Percentiles rank a stretch among this genome's conserved stretches.
Conservation (phyloP, 2,797 vertebrate species). For the Cryptoblepharus egeriae region DNA sequence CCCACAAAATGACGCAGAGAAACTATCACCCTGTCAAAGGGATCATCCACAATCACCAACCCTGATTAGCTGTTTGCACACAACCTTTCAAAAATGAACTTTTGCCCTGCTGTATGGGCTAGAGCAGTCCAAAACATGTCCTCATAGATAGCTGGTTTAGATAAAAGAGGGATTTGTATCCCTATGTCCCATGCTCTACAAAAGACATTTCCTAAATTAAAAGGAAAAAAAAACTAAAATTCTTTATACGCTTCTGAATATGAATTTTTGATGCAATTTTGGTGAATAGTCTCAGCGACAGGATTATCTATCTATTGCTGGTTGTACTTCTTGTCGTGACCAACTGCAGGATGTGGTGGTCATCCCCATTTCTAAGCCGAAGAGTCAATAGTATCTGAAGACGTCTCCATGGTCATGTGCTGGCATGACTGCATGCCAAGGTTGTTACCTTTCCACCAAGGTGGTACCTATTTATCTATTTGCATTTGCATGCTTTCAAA, state of each 20-base stretch:
- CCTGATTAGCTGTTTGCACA: neutral
- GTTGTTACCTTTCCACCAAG: no score
- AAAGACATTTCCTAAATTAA: neutral
- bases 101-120: neutral
- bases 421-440: no score
- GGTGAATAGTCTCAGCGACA: neutral
- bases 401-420: no score
- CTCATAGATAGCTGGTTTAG: neutral
- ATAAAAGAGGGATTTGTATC: neutral
- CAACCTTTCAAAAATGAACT: neutral
- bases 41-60: neutral
- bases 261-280: no score
- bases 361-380: no score
- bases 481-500: no score
- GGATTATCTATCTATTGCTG: neutral
- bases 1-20: neutral
- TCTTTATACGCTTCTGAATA: neutral
- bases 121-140: neutral
- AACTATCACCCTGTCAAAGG: neutral
- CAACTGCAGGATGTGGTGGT: no score
- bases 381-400: no score
- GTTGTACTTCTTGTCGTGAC: no score
- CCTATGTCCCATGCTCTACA: neutral
- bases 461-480: no score
- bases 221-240: neutral